These are phyloP conservation scores for Coelinius sp. DNA, from an alignment of 2,888 invertebrate species.

Conservation along the genomic window DNA sequence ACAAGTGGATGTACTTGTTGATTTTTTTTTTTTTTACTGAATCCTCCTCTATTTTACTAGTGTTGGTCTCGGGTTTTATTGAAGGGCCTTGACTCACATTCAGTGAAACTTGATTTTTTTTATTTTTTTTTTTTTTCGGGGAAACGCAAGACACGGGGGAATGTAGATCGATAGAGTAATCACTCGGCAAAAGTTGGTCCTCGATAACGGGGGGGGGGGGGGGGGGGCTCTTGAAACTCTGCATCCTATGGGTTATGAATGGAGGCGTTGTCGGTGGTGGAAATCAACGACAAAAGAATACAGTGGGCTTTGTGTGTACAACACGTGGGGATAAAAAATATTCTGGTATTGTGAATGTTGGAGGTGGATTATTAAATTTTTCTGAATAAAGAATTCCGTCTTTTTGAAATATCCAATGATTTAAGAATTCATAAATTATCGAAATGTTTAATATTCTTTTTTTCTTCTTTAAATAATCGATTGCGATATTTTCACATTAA, in stretches of 20 bases:
- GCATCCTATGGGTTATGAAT: slow-evolving; percentile 14
- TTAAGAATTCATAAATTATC: too few relatives aligned
- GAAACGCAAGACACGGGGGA: not conserved
- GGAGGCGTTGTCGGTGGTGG: slow-evolving; percentile 17
- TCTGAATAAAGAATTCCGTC: too few relatives aligned
- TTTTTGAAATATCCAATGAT: too few relatives aligned
- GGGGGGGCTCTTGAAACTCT: not conserved
- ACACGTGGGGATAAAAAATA: not conserved
- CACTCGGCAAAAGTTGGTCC: slow-evolving; percentile 13
- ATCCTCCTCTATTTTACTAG: not conserved
- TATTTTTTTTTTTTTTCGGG: not conserved
- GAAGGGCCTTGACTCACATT: slow-evolving; percentile 5
- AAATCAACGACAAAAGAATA: slow-evolving; percentile 15
- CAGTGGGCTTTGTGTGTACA: slow-evolving; percentile 3
- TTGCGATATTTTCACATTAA: too few relatives aligned
- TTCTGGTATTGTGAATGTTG: too few relatives aligned
- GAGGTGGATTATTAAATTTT: too few relatives aligned
- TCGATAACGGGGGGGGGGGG: not conserved
- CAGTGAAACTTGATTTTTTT: slow-evolving; percentile 3
- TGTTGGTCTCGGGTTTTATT: not conserved
- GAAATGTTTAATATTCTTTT: too few relatives aligned
- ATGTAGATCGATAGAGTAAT: slow-evolving; percentile 25
- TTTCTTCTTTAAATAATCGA: too few relatives aligned
- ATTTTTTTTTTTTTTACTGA: not conserved
- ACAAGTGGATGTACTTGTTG: not conserved